Conservation (phyloP, 2,797 vertebrate species). For the Erpetoichthys calabaricus region DNA sequence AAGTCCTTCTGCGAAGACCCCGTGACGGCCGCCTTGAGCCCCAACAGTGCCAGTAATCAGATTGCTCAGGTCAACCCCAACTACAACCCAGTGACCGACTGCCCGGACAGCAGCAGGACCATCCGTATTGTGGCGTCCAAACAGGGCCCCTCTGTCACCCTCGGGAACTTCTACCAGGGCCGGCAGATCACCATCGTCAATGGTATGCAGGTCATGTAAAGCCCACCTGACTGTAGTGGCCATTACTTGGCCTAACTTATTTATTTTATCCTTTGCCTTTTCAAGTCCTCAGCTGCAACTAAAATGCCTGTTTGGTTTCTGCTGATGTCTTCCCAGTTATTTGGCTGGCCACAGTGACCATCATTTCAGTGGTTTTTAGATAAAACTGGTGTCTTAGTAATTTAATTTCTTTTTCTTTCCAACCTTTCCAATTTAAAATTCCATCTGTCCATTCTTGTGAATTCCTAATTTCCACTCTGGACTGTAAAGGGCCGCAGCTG, state of each 20-base stretch:
- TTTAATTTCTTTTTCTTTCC: too few relatives aligned
- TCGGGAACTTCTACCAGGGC: conserved; percentile 56
- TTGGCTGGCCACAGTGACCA: too few relatives aligned
- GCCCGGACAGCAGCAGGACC: conserved; percentile 57
- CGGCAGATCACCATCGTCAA: conserved; percentile 64
- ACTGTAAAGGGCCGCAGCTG: too few relatives aligned
- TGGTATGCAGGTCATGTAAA: conserved; percentile 20
- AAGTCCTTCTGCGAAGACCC: conserved; percentile 75
- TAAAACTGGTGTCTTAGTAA: too few relatives aligned
- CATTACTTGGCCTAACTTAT: not conserved
- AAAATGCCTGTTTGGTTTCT: not conserved
- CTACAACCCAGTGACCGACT: conserved; percentile 74
- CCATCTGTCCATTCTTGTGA: too few relatives aligned
- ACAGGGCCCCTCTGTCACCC: conserved; percentile 45
- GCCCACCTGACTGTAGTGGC: not conserved
- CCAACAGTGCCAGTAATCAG: conserved; percentile 50
- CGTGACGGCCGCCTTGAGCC: conserved; percentile 62
- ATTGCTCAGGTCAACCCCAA: conserved; percentile 62
- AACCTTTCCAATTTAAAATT: too few relatives aligned
- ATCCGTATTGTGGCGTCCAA: conserved; percentile 70
- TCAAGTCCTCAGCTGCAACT: not conserved
- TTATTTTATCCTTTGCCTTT: too few relatives aligned
- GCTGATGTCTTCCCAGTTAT: too few relatives aligned
- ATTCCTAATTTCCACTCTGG: too few relatives aligned
- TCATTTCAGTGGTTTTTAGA: too few relatives aligned